phyloP scores from a whole-genome alignment of 2,888 invertebrate genomes.

The Euclidia mi region DNA sequence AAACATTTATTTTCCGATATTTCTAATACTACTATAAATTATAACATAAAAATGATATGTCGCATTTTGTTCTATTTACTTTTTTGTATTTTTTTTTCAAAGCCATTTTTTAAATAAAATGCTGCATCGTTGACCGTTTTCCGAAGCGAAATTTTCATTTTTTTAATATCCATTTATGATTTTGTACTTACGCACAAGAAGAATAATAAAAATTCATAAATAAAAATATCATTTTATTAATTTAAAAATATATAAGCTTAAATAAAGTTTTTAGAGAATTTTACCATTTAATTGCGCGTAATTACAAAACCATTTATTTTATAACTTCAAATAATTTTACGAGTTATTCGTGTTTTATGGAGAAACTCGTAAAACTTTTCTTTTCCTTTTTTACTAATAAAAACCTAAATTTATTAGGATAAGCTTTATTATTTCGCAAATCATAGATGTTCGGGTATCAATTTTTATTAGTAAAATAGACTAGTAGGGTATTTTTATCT shows the following conservation, averaged over 20 bases:
- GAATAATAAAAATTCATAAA: slow-evolving; percentile 12
- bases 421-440: slow-evolving; percentile 35
- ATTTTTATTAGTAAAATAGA: slow-evolving; percentile 59
- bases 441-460: slow-evolving; percentile 23
- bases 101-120: slow-evolving; percentile 70
- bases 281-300: slow-evolving; percentile 23
- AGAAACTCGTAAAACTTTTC: slow-evolving; percentile 40
- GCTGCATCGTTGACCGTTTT: slow-evolving; percentile 73
- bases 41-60: slow-evolving; percentile 65
- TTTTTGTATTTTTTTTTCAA: slow-evolving; percentile 57
- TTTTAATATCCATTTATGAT: slow-evolving; percentile 55
- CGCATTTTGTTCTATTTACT: slow-evolving; percentile 61
- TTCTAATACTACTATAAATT: slow-evolving; percentile 62
- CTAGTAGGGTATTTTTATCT: background rate
- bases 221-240: background rate
- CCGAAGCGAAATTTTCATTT: slow-evolving; percentile 75
- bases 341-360: slow-evolving; percentile 41
- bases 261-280: slow-evolving; percentile 21
- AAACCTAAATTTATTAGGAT: slow-evolving; percentile 33
- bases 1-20: slow-evolving; percentile 62
- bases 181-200: slow-evolving; percentile 63
- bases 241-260: slow-evolving; percentile 1
- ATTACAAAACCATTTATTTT: slow-evolving; percentile 45
- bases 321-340: slow-evolving; percentile 43
- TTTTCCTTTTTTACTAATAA: slow-evolving; percentile 58